phyloP scores from a whole-genome alignment of 2,113 vertebrate species.

The Pimephales promelas region DNA sequence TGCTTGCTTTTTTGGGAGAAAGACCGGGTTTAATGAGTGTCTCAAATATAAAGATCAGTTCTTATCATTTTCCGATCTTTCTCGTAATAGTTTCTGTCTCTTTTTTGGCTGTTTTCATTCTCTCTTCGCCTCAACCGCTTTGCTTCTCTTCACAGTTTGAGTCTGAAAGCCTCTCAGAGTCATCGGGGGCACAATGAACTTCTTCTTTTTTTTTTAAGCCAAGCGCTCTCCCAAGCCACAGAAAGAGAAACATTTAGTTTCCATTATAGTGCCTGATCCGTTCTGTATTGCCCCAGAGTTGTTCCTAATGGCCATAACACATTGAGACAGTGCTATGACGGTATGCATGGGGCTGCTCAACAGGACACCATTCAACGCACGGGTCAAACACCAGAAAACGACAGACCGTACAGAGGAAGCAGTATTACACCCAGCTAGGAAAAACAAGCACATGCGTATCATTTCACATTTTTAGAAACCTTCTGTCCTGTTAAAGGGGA shows the following conservation, averaged over 20 bases:
- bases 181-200: constrained; percentile 36
- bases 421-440: constrained; percentile 5
- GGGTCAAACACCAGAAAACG: constrained; percentile 38
- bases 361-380: constrained; percentile 32
- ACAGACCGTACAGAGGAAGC: constrained; percentile 10
- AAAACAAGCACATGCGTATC: background rate
- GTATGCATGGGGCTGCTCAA: constrained; percentile 46
- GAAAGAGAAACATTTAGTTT: constrained; percentile 62
- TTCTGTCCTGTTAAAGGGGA: background rate
- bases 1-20: background rate
- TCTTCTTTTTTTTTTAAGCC: constrained; percentile 51
- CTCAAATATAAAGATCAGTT: background rate
- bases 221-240: constrained; percentile 50
- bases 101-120: constrained; percentile 48
- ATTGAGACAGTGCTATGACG: constrained; percentile 51
- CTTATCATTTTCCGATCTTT: background rate
- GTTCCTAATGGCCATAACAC: constrained; percentile 57
- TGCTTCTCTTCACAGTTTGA: constrained; percentile 37
- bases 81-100: background rate
- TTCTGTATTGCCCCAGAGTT: constrained; percentile 37
- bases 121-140: constrained; percentile 47
- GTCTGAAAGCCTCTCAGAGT: constrained; percentile 49
- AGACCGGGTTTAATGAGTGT: background rate
- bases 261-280: constrained; percentile 46
- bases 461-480: background rate